These are phyloP conservation scores for Drosophila mercatorum DNA, from an alignment of 2,888 invertebrate species.

Conservation along the genomic window DNA sequence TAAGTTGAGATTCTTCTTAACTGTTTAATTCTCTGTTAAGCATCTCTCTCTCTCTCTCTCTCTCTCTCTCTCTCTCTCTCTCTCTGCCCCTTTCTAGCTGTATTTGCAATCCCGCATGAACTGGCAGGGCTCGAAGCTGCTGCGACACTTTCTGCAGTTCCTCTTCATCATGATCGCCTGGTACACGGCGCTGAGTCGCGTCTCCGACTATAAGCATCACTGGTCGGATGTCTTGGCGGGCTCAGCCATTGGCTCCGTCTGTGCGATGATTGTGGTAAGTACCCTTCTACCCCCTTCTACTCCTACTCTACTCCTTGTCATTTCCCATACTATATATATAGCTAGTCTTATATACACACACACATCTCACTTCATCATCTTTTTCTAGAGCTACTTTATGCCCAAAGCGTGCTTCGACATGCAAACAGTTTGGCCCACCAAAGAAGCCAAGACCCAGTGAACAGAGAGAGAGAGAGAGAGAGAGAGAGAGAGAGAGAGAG, in stretches of 20 bases:
- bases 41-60: slow-evolving; percentile 56
- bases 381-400: slow-evolving; percentile 81
- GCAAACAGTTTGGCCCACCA: slow-evolving; percentile 79
- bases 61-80: too few species aligned
- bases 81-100: slow-evolving; percentile 86
- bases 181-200: slow-evolving; percentile 94
- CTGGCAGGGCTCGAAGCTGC: slow-evolving; percentile 91
- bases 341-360: slow-evolving; percentile 19
- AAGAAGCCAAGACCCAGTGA: slow-evolving; percentile 40
- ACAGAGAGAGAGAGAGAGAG: slow-evolving; percentile 1
- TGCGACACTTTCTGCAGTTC: slow-evolving; percentile 94
- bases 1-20: slow-evolving; percentile 86
- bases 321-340: not conserved
- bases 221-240: slow-evolving; percentile 98
- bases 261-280: slow-evolving; percentile 90
- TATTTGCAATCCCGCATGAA: slow-evolving; percentile 94
- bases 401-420: slow-evolving; percentile 83
- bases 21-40: not conserved
- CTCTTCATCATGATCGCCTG: slow-evolving; percentile 91
- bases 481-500: not conserved
- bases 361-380: slow-evolving; percentile 57
- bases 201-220: slow-evolving; percentile 98
- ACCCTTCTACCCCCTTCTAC: not conserved
- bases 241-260: slow-evolving; percentile 88
- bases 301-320: not conserved